A percentile compares a stretch with the other conserved stretches of the same genome.
Evolutionary conservation across 2,113 vertebrate genomes (phyloP).

Genomic region (Clinocottus analis): DNA sequence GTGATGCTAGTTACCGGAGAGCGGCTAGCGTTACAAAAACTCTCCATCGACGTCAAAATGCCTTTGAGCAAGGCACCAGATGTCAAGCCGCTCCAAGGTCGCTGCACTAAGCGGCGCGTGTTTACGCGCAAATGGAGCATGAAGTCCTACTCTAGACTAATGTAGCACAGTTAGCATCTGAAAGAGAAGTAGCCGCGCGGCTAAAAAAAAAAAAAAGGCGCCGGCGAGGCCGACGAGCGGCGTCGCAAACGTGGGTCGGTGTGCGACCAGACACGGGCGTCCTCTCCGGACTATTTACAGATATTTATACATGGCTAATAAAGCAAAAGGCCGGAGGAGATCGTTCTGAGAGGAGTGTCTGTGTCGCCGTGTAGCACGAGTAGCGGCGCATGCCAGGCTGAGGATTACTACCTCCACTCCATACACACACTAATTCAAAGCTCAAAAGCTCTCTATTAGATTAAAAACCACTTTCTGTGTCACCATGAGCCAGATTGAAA

Average conservation of each 20-base stretch:
- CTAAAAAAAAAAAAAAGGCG: no score
- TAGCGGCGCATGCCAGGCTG: slow-evolving; percentile 56
- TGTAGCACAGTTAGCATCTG: slow-evolving; percentile 21
- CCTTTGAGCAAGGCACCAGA: slow-evolving; percentile 69
- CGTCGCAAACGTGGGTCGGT: slow-evolving; percentile 19
- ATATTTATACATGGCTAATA: slow-evolving; percentile 18
- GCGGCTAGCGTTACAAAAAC: slow-evolving; percentile 32
- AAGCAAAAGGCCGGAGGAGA: slow-evolving; percentile 34
- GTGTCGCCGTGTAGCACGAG: slow-evolving; percentile 55
- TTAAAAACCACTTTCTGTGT: slow-evolving; percentile 74
- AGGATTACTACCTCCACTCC: slow-evolving; percentile 74
- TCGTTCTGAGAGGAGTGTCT: slow-evolving; percentile 25
- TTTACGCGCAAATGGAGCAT: slow-evolving; percentile 52
- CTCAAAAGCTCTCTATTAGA: slow-evolving; percentile 74
- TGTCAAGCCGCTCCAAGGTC: slow-evolving; percentile 53
- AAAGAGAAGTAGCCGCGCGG: no score
- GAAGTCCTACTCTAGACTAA: slow-evolving; percentile 36
- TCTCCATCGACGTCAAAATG: slow-evolving; percentile 42
- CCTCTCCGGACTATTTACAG: slow-evolving; percentile 31
- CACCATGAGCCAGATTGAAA: slow-evolving; percentile 53
- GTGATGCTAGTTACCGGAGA: slow-evolving; percentile 19
- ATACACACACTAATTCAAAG: slow-evolving; percentile 65
- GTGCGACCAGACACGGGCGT: slow-evolving; percentile 31
- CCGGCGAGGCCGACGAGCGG: slow-evolving; percentile 9
- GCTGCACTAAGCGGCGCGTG: slow-evolving; percentile 26